Conservation (phyloP, 2,797 vertebrate genomes). For the Acrossocheilus fasciatus region DNA sequence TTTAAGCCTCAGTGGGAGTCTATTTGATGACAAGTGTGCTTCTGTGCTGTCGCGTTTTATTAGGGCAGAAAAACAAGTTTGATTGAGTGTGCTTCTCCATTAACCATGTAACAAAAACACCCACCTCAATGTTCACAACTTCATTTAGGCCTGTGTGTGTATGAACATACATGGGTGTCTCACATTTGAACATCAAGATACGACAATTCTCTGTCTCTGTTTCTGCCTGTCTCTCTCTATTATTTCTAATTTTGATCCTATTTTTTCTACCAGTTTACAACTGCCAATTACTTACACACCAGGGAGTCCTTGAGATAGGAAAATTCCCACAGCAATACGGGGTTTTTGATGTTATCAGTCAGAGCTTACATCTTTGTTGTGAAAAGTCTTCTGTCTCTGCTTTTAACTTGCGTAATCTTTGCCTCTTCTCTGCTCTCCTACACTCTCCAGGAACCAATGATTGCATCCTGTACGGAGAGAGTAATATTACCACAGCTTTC, state of each 20-base stretch:
- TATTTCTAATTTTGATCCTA: slow-evolving; percentile 27
- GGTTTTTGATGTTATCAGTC: slow-evolving; percentile 37
- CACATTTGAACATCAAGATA: slow-evolving; percentile 15
- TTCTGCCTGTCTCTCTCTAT: slow-evolving; percentile 14
- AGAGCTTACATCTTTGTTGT: slow-evolving; percentile 35
- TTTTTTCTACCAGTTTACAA: slow-evolving; percentile 30
- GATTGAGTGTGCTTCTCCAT: slow-evolving; percentile 35
- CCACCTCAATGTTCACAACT: slow-evolving; percentile 23
- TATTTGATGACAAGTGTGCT: slow-evolving; percentile 50
- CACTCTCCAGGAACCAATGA: neutral
- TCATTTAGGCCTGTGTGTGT: slow-evolving; percentile 11
- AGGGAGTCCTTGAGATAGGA: slow-evolving; percentile 32
- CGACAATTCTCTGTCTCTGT: slow-evolving; percentile 8
- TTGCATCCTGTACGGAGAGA: neutral
- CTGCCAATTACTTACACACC: slow-evolving; percentile 45
- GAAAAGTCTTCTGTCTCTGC: slow-evolving; percentile 19
- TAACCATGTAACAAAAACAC: slow-evolving; percentile 33
- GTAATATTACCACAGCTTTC: neutral
- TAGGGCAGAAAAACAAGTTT: slow-evolving; percentile 40
- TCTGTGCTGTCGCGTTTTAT: slow-evolving; percentile 38
- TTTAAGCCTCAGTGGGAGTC: slow-evolving; percentile 30
- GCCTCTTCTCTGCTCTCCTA: slow-evolving; percentile 5
- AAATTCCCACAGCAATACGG: slow-evolving; percentile 18
- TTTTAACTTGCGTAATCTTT: slow-evolving; percentile 26
- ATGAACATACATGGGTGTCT: neutral